These are phyloP conservation scores for Anguilla marmorata DNA, from an alignment of 2,797 vertebrate genomes.

Conservation along the genomic window DNA sequence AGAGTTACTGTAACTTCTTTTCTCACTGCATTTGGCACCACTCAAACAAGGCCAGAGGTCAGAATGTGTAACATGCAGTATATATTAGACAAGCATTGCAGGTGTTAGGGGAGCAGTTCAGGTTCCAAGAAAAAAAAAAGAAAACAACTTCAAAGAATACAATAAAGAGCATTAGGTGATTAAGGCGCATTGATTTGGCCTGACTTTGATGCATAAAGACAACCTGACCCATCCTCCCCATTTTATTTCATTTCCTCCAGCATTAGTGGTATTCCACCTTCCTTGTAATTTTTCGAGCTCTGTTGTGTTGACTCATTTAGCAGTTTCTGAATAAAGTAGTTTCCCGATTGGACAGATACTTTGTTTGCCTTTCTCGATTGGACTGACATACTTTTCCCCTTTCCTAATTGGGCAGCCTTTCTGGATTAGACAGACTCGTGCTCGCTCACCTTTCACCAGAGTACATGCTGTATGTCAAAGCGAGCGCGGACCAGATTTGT, in stretches of 20 bases:
- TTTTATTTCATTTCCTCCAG: neutral
- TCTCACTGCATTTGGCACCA: neutral
- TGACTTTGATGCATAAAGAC: neutral
- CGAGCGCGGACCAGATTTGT: neutral
- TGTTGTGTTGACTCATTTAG: neutral
- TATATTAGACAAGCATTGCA: slow-evolving; percentile 13
- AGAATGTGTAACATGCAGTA: slow-evolving; percentile 16
- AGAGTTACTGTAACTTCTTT: neutral
- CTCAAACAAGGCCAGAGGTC: neutral
- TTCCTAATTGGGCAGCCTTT: neutral
- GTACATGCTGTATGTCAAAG: neutral
- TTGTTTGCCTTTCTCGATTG: neutral
- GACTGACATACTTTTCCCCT: neutral
- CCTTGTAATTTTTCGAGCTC: neutral
- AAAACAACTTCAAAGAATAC: neutral
- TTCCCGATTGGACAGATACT: neutral
- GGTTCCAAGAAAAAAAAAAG: neutral
- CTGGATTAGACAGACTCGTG: neutral
- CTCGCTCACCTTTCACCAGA: neutral
- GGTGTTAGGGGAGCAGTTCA: neutral
- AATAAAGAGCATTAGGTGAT: neutral
- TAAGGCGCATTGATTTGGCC: neutral
- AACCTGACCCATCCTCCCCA: neutral
- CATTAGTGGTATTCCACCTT: neutral
- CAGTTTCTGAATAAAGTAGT: neutral